Evolutionary conservation across 1,140 invertebrate genomes (phyloP).

Genomic region (Drosophila kanapiae): DNA sequence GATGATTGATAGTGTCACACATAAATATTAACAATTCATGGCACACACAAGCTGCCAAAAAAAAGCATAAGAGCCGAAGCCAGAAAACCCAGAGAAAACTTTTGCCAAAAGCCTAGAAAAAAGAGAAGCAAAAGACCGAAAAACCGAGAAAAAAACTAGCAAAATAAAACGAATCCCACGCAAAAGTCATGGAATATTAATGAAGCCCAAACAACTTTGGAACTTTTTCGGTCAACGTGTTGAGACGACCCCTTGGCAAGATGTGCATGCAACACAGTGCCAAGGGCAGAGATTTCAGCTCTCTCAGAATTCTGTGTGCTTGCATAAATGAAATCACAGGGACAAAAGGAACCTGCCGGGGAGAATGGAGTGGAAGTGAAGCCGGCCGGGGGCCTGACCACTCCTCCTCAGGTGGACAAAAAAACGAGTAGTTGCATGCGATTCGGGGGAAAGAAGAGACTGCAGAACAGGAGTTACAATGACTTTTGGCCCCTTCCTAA

Average conservation of each 20-base stretch:
- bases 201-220: constrained; percentile 38
- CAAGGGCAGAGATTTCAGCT: constrained; percentile 16
- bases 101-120: constrained; percentile 24
- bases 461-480: constrained; percentile 15
- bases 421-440: constrained; percentile 25
- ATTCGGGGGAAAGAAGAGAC: neutral
- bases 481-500: neutral
- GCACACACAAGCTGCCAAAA: constrained; percentile 57
- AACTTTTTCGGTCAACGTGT: constrained; percentile 47
- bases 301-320: constrained; percentile 15
- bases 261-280: constrained; percentile 27
- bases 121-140: constrained; percentile 13
- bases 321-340: constrained; percentile 43
- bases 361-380: constrained; percentile 1
- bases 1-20: constrained; percentile 76
- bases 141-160: constrained; percentile 24
- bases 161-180: constrained; percentile 54
- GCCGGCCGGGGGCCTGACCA: neutral
- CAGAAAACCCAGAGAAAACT: constrained; percentile 26
- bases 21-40: constrained; percentile 80
- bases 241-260: constrained; percentile 40
- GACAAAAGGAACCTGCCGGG: constrained; percentile 17
- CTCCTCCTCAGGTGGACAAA: constrained; percentile 2
- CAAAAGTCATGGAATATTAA: constrained; percentile 75
- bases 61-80: constrained; percentile 16